Evolutionary conservation across 2,888 invertebrate genomes (phyloP).

Genomic region (Cyclophora albipunctata): DNA sequence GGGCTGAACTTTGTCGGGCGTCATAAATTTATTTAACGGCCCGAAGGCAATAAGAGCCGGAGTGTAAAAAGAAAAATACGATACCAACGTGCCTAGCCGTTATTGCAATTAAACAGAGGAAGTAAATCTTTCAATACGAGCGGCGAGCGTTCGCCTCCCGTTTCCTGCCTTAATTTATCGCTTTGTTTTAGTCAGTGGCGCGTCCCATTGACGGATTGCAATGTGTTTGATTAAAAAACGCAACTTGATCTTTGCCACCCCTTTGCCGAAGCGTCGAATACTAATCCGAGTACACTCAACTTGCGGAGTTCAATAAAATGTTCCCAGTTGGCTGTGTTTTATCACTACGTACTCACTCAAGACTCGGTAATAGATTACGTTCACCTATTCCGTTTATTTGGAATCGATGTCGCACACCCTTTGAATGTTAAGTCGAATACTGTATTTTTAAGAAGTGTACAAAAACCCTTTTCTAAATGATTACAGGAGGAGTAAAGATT

Average conservation of each 20-base stretch:
- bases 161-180: constrained; percentile 72
- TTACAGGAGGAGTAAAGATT: constrained; percentile 10
- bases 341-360: constrained; percentile 17
- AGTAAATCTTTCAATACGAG: constrained; percentile 76
- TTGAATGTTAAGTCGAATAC: constrained; percentile 18
- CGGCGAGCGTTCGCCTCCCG: constrained; percentile 64
- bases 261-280: constrained; percentile 39
- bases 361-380: constrained; percentile 18
- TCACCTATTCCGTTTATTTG: constrained; percentile 8
- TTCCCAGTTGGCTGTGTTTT: constrained; percentile 23
- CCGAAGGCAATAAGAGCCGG: constrained; percentile 74
- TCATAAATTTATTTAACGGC: constrained; percentile 76
- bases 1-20: constrained; percentile 72
- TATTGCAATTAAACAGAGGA: constrained; percentile 76
- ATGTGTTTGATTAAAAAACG: constrained; percentile 73
- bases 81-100: constrained; percentile 76
- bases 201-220: constrained; percentile 71
- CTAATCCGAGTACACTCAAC: constrained; percentile 31
- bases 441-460: constrained; percentile 3
- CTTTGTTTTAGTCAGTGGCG: constrained; percentile 70
- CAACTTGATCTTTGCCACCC: constrained; percentile 53
- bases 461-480: constrained; percentile 10
- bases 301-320: constrained; percentile 26
- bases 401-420: constrained; percentile 2
- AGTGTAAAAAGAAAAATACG: constrained; percentile 76